Evolutionary conservation across 2,888 invertebrate genomes (phyloP).

Genomic region (Gibbula magus): DNA sequence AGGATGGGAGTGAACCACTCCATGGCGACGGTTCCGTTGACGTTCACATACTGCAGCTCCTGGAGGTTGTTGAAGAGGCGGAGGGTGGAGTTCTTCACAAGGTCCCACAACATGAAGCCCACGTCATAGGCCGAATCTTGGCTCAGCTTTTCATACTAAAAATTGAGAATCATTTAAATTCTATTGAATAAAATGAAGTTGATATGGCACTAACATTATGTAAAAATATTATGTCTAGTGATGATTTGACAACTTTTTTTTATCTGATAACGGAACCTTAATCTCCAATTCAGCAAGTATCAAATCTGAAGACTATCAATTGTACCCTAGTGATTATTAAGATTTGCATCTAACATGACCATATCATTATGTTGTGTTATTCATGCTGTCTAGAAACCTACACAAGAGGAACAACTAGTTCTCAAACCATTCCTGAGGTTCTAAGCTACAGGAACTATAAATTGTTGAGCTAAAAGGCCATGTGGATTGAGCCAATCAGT

Average conservation of each 20-base stretch:
- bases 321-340: too few species aligned
- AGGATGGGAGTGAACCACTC: slow-evolving; percentile 40
- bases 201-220: not conserved
- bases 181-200: not conserved
- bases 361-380: too few species aligned
- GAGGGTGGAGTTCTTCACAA: slow-evolving; percentile 2
- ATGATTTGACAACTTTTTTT: too few species aligned
- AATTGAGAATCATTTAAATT: not conserved
- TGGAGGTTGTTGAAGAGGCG: slow-evolving; percentile 22
- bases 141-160: slow-evolving; percentile 37
- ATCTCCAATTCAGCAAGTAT: too few species aligned
- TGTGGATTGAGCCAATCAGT: too few species aligned
- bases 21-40: not conserved
- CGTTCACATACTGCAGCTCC: not conserved
- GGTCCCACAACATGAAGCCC: slow-evolving; percentile 24
- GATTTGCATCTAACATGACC: too few species aligned
- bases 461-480: too few species aligned
- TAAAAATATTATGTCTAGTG: too few species aligned
- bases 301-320: too few species aligned
- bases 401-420: not conserved
- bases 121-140: slow-evolving; percentile 8
- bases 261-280: too few species aligned
- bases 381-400: too few species aligned
- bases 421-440: not conserved
- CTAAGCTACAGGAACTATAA: not conserved